phyloP scores from a whole-genome alignment of 1,140 invertebrate species.

The Diachasma alloeum region DNA sequence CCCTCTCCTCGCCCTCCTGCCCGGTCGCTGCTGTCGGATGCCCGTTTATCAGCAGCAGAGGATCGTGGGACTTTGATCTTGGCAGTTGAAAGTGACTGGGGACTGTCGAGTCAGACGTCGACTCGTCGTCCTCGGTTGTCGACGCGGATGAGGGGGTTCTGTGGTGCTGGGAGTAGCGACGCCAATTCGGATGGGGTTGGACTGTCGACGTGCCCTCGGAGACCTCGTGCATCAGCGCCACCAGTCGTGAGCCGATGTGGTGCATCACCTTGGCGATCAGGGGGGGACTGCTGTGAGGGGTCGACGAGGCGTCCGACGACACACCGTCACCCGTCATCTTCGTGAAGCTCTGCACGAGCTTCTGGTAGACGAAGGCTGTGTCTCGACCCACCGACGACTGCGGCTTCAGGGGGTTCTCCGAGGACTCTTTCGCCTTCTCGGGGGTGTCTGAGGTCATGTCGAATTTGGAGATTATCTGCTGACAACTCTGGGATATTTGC shows the following conservation, averaged over 20 bases:
- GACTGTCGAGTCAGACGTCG: conserved; percentile 69
- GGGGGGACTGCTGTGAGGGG: conserved; percentile 80
- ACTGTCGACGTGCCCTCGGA: conserved; percentile 72
- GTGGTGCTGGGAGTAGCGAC: conserved; percentile 61
- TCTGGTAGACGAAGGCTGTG: conserved; percentile 84
- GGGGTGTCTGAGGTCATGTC: conserved; percentile 64
- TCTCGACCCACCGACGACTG: conserved; percentile 71
- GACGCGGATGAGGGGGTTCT: conserved; percentile 73
- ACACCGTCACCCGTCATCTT: conserved; percentile 71
- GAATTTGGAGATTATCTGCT: conserved; percentile 88
- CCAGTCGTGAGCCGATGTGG: conserved; percentile 87
- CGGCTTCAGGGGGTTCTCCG: conserved; percentile 24
- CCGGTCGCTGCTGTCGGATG: conserved; percentile 58
- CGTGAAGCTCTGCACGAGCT: conserved; percentile 80
- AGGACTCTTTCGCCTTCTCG: conserved; percentile 28
- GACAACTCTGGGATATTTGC: conserved; percentile 86
- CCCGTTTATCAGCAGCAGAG: conserved; percentile 70
- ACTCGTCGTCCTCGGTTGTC: conserved; percentile 82
- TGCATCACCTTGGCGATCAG: conserved; percentile 92
- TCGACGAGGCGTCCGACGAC: conserved; percentile 57
- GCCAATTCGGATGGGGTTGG: conserved; percentile 57
- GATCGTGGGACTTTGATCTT: conserved; percentile 81
- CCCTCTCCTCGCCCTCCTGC: conserved; percentile 73
- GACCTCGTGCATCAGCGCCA: conserved; percentile 92
- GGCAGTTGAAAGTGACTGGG: conserved; percentile 61